Conservation (phyloP, 2,797 vertebrate species). For the Rhinella marina region DNA sequence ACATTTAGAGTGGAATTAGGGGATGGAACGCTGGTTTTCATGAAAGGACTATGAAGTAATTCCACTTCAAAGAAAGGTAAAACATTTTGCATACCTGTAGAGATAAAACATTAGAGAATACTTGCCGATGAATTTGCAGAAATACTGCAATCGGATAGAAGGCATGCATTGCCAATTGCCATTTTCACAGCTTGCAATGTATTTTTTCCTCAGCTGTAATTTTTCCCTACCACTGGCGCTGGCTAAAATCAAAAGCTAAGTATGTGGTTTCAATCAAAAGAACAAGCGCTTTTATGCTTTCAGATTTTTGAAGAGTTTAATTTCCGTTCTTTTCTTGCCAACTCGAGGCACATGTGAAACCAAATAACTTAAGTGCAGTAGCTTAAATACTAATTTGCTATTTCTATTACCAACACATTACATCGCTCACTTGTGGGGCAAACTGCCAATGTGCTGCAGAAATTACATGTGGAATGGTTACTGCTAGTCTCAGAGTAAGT, state of each 20-base stretch:
- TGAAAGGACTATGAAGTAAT: constrained; percentile 38
- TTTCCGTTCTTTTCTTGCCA: constrained; percentile 63
- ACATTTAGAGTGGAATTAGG: constrained; percentile 18
- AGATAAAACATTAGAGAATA: constrained; percentile 55
- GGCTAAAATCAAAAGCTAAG: constrained; percentile 62
- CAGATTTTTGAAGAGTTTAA: constrained; percentile 62
- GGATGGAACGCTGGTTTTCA: constrained; percentile 20
- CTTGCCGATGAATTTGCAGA: constrained; percentile 56
- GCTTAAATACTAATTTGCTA: constrained; percentile 64
- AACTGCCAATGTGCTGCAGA: constrained; percentile 56
- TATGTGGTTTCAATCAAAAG: constrained; percentile 64
- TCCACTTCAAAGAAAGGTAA: constrained; percentile 55
- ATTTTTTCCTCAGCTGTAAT: constrained; percentile 57
- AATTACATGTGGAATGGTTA: constrained; percentile 61
- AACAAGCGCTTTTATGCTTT: constrained; percentile 62
- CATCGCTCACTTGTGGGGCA: constrained; percentile 59
- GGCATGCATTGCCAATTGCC: constrained; percentile 60
- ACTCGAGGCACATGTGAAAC: constrained; percentile 62
- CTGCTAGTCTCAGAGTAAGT: constrained; percentile 52
- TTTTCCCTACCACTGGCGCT: constrained; percentile 60
- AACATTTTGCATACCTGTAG: constrained; percentile 60
- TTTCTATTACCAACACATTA: constrained; percentile 63
- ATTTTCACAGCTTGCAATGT: constrained; percentile 61
- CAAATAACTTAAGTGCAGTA: constrained; percentile 64
- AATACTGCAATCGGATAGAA: constrained; percentile 53